Conservation (phyloP, 2,797 vertebrate species). For the Erethizon dorsatum region DNA sequence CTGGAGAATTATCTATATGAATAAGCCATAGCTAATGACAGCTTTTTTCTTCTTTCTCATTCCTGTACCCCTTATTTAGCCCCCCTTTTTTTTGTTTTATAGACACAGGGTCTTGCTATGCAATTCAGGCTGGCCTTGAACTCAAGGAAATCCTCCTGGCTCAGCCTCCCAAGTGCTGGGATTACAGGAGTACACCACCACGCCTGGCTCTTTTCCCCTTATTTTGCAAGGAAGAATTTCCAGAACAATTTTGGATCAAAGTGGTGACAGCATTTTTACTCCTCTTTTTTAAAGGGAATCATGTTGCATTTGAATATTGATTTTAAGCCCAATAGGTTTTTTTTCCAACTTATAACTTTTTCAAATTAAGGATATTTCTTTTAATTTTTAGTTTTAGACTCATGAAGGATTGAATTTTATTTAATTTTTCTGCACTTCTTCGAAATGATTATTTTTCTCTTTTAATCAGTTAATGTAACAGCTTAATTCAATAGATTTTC, state of each 20-base stretch:
- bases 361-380: constrained; percentile 8
- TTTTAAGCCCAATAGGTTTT: not conserved
- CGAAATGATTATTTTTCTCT: constrained; percentile 43
- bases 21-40: not conserved
- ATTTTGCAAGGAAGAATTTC: not conserved
- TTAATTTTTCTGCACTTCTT: not conserved
- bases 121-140: not conserved
- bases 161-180: not conserved
- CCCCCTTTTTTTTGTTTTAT: not conserved
- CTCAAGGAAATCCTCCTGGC: not conserved
- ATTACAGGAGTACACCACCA: not conserved
- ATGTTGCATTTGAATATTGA: not conserved
- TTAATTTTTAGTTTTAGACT: constrained; percentile 9
- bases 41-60: not conserved
- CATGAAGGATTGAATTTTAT: constrained; percentile 27
- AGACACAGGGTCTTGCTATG: not conserved
- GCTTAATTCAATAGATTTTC: not conserved
- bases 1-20: not conserved
- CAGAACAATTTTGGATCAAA: constrained; percentile 3
- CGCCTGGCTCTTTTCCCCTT: not conserved
- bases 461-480: constrained; percentile 3
- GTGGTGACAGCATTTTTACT: not conserved
- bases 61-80: not conserved
- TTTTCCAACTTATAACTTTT: not conserved
- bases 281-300: not conserved